Evolutionary conservation across 2,113 vertebrate genomes (phyloP), one percentile per base, ranked within the genome.

Genomic region (Lutjanus erythropterus): DNA sequence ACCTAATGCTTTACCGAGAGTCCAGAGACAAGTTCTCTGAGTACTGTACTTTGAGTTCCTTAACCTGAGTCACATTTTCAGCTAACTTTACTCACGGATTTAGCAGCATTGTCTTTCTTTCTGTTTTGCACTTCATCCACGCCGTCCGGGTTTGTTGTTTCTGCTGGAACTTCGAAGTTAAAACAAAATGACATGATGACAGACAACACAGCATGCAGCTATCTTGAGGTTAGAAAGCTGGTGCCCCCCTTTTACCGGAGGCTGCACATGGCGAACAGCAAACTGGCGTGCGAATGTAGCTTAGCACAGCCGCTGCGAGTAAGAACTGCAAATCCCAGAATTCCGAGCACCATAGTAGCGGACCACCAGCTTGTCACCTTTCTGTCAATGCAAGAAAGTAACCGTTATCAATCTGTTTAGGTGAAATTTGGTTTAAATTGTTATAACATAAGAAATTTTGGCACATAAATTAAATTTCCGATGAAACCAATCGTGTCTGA

Each of bases 151-250:
- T 56, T 47, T 41, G 50, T 56, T 44, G 86, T 46, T 59, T 86
- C 66, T 42, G 59, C 64, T 9, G 89, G 76, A 35, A 95, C 67
- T 42, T 94, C 86, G 47, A 96, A 96, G 76, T 95, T 95, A 80
- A 96, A 96, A 78, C 91, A 92, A 84, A 96, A 96, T 1, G 93
- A 94, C 95, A 96, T 96, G 21, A 78, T 90, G 53, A 58, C 55
- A 37, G 5, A 65, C 5, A 73, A 21, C 46, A 37, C 16, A 2
- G 4, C 42, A 55, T 12, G 50, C 29, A 9, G 15, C 12, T 25
- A 39, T 27, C 3, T 21, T 16, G 9, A 87, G 39, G 16, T 11
- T 23, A 7, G 1, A 70, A 69, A 31, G 9, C 49, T 47, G 6
- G 14, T 47, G 3, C 19, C 27, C 14, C 16, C 4, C 4, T 7